Conservation (phyloP, 2,888 invertebrate genomes). For the Tuta absoluta region DNA sequence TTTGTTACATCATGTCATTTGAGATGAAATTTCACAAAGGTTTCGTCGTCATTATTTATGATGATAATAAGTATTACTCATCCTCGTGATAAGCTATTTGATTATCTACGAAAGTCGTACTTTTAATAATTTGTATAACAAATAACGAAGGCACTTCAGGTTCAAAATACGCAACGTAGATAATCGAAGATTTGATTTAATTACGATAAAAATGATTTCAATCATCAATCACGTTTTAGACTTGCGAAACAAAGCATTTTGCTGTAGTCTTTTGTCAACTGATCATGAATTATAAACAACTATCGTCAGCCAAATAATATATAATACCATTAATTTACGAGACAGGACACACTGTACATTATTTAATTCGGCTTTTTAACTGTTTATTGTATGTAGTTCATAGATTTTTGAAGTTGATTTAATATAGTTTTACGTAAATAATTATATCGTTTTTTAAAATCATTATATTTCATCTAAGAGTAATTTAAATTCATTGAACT, state of each 20-base stretch:
- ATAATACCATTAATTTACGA: not conserved
- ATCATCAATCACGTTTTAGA: not conserved
- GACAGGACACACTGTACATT: constrained; percentile 2
- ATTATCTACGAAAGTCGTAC: not conserved
- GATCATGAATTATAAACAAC: too few relatives aligned
- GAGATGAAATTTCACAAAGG: not conserved
- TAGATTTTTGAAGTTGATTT: not conserved
- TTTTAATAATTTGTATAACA: not conserved
- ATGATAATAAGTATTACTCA: not conserved
- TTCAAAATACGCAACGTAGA: not conserved
- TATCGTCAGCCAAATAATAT: too few relatives aligned
- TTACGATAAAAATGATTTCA: not conserved
- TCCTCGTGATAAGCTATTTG: not conserved
- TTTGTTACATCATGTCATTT: not conserved
- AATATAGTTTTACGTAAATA: constrained; percentile 7
- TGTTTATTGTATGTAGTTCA: not conserved
- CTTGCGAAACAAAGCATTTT: not conserved
- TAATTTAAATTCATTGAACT: not conserved
- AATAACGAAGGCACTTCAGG: not conserved
- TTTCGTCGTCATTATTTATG: not conserved
- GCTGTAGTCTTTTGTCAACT: too few relatives aligned
- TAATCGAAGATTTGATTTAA: not conserved
- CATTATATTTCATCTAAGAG: not conserved
- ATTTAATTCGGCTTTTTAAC: not conserved
- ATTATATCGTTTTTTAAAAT: not conserved